Base-by-base conservation (phyloP, 2,113 vertebrate genomes). In the Actenoides lindsayi region DNA sequence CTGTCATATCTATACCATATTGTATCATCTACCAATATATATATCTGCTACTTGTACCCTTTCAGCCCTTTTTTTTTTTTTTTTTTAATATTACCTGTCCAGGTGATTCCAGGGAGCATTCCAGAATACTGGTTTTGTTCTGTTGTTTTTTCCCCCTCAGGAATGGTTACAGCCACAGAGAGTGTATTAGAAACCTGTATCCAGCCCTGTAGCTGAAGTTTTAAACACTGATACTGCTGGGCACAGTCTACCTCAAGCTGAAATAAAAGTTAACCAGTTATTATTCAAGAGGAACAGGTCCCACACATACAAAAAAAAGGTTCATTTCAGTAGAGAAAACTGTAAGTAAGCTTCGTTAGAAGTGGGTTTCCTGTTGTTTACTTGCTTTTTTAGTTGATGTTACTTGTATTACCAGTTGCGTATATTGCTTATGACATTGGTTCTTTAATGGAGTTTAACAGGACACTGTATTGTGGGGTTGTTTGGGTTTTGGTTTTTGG, bases 251-350 rank as follows among this genome's bases (percentile, higher is more conserved):
- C 9, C 13, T 3, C 16, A 48, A 27, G 31, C 42, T 74, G 60
- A 89, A 74, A 9, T 35, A 12, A 27, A 95, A 48, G 13, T 25
- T 33, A 35, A 59, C 28, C 30, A 41, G 53, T 35, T 60, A 5
- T 4, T 89, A 30, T 57, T 60, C 16, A 37, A 56, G 64, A 42
- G 16, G 13, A 87, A 11, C 50, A 74, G 25, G 41, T 74, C 50
- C 33, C 17, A 42, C 0, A 0, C 8, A 33, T 19, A 53, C 8
- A 51, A 30, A 31, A 46, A 46, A 50, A 68, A 56, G 13, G 28
- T n/a, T 83, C 4, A 25, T 87, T 73, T 68, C 73, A 65, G 12
- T 44, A 20, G 10, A 56, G 44, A 65, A 84, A 71, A 64, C 13
- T 31, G 1, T 20, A 76, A 53, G 64, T 31, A 60, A 93, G 42